Evolutionary conservation across 92 coral and sea anemone genomes (phyloP).

Genomic region (Epizoanthus stellaris): DNA sequence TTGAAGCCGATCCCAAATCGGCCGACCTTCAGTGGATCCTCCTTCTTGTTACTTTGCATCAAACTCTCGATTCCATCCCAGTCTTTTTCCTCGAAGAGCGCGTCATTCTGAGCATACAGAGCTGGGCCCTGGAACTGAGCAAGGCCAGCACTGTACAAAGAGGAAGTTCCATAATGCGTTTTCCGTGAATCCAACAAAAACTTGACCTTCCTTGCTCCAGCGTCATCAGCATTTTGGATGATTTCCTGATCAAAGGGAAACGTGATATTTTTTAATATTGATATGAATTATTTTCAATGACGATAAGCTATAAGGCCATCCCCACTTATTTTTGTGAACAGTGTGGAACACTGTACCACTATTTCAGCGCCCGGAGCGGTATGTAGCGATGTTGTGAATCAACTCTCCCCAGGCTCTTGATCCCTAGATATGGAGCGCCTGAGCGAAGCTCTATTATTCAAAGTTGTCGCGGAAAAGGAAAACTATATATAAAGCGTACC

Average conservation of each 20-base stretch:
- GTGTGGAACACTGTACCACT: no score
- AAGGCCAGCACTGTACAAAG: slow-evolving; percentile 32
- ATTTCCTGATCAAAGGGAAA: slow-evolving; percentile 37
- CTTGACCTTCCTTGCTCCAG: slow-evolving; percentile 55
- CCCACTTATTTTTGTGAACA: no score
- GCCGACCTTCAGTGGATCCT: slow-evolving; percentile 54
- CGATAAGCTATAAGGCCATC: no score
- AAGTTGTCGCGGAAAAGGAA: no score
- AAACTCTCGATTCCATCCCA: slow-evolving; percentile 59
- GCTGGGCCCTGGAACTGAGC: slow-evolving; percentile 58
- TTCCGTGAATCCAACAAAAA: slow-evolving; percentile 49
- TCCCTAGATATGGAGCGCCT: no score
- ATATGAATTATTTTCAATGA: no score
- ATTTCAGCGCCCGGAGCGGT: no score
- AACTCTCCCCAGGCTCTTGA: no score
- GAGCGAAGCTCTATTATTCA: no score
- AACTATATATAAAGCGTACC: no score
- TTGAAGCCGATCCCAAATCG: slow-evolving; percentile 64
- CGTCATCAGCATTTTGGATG: slow-evolving; percentile 65
- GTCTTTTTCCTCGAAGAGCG: slow-evolving; percentile 46
- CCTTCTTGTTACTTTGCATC: slow-evolving; percentile 56
- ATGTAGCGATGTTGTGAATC: no score
- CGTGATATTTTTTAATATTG: neutral
- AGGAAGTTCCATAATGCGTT: slow-evolving; percentile 42
- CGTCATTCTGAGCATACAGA: slow-evolving; percentile 57